phyloP scores from a whole-genome alignment of 2,797 vertebrate genomes.

The Scolopax bukidnonensis region DNA sequence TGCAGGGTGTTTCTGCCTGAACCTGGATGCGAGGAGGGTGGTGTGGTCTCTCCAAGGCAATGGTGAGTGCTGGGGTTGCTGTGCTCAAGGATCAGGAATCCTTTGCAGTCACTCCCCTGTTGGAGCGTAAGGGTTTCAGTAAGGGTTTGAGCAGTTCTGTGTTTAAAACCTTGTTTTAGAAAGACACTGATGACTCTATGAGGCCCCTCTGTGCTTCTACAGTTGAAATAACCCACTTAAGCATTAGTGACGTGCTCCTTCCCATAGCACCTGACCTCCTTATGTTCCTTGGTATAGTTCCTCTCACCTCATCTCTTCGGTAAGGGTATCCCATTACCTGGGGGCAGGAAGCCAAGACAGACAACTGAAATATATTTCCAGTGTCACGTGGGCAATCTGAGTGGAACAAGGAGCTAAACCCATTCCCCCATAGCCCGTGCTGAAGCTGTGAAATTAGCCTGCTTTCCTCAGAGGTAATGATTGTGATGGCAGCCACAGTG shows the following conservation, averaged over 20 bases:
- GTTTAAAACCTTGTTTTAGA: not conserved
- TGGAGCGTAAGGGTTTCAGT: not conserved
- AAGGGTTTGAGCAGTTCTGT: not conserved
- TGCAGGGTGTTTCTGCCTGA: not conserved
- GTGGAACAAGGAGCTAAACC: not conserved
- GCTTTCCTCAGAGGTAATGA: not conserved
- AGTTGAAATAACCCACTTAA: not conserved
- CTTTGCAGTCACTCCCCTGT: not conserved
- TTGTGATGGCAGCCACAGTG: not conserved
- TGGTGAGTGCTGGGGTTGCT: not conserved
- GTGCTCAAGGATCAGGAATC: not conserved
- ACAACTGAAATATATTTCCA: not conserved
- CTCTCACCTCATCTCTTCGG: fast-evolving
- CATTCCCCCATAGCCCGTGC: not conserved
- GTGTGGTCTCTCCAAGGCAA: not conserved
- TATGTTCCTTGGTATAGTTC: not conserved
- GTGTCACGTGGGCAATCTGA: not conserved
- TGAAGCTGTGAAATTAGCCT: not conserved
- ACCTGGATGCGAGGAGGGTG: not conserved
- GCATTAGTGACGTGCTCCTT: not conserved
- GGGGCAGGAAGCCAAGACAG: not conserved
- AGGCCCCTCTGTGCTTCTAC: not conserved
- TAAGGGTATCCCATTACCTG: not conserved
- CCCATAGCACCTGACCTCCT: not conserved
- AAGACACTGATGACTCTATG: not conserved